These are phyloP conservation scores for Apis dorsata DNA, from an alignment of 1,140 invertebrate genomes.

Conservation along the genomic window DNA sequence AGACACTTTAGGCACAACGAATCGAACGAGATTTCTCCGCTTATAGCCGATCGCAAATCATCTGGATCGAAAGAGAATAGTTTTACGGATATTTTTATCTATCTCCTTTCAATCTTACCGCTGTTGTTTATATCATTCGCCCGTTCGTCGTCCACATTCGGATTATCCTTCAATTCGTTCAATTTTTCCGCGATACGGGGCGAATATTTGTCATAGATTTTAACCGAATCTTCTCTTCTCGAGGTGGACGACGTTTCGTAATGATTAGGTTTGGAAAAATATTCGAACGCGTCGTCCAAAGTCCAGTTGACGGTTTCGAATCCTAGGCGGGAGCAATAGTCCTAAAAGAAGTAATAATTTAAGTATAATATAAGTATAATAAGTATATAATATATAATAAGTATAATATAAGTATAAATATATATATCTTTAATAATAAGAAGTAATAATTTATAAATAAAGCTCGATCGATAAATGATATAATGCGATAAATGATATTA, in stretches of 20 bases:
- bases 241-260: neutral
- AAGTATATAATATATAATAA: too few species aligned
- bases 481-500: conserved; percentile 11
- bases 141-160: conserved; percentile 53
- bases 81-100: too few species aligned
- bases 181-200: conserved; percentile 60
- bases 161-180: conserved; percentile 60
- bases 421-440: too few species aligned
- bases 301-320: conserved; percentile 67
- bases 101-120: conserved; percentile 36
- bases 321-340: conserved; percentile 68
- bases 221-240: conserved; percentile 32
- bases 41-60: conserved; percentile 46
- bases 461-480: neutral
- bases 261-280: conserved; percentile 38
- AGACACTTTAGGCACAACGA: conserved; percentile 72
- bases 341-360: conserved; percentile 54
- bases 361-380: too few species aligned
- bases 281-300: conserved; percentile 61
- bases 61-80: conserved; percentile 35
- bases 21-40: conserved; percentile 36
- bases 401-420: too few species aligned
- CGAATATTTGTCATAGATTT: conserved; percentile 66
- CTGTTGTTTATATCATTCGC: conserved; percentile 63
- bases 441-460: too few species aligned